A percentile compares a stretch with the other conserved stretches of the same genome.
Evolutionary conservation across 2,113 vertebrate genomes (phyloP).

Genomic region (Boleophthalmus pectinirostris): DNA sequence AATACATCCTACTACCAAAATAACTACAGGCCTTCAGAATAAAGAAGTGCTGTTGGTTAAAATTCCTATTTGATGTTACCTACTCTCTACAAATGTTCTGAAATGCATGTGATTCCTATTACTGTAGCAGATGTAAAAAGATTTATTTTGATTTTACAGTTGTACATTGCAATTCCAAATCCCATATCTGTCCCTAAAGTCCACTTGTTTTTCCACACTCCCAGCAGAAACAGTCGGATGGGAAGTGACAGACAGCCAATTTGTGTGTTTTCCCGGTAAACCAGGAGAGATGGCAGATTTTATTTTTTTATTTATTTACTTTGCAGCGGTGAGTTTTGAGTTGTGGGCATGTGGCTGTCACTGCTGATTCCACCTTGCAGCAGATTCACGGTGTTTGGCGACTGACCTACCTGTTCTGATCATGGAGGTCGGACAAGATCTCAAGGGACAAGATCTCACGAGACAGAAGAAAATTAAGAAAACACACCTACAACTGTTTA

Average conservation of each 20-base stretch:
- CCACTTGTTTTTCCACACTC: not conserved
- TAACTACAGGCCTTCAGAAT: no score
- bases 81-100: no score
- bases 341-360: slow-evolving; percentile 20
- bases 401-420: slow-evolving; percentile 62
- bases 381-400: slow-evolving; percentile 28
- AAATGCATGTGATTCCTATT: no score
- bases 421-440: slow-evolving; percentile 27
- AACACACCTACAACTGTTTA: slow-evolving; percentile 32
- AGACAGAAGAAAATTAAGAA: no score
- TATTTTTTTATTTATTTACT: slow-evolving; percentile 17
- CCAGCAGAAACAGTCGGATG: slow-evolving; percentile 23
- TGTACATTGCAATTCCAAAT: no score
- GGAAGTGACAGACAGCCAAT: slow-evolving; percentile 26
- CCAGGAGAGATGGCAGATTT: slow-evolving; percentile 4
- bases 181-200: not conserved
- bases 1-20: no score
- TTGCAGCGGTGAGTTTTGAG: slow-evolving; percentile 9
- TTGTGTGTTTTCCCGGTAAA: slow-evolving; percentile 21
- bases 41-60: no score
- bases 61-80: no score
- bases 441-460: no score
- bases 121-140: no score
- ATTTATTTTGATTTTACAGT: no score
- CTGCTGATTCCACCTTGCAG: slow-evolving; percentile 7